Evolutionary conservation across 2,888 invertebrate genomes (phyloP), one percentile per base, ranked within the genome.

Genomic region (Mesorhabditis belari): DNA sequence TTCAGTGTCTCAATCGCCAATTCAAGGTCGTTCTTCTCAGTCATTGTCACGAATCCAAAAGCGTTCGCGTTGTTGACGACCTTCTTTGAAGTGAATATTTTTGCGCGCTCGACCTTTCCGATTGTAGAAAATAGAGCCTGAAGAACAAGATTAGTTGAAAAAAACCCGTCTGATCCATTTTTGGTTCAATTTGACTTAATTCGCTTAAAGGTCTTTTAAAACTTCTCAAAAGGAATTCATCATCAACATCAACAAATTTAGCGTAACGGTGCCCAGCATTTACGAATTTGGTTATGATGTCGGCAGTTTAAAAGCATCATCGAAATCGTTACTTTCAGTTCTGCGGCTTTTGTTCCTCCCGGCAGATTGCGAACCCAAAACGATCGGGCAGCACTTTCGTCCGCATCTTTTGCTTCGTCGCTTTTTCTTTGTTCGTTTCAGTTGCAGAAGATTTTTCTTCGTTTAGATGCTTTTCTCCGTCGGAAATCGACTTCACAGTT

Each of bases 31-130:
- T 88, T 89, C 21, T 88, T 87, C 23, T 90, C 89, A 0, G 89
- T 89, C 92, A 96, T 93, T 0, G 93, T 93, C 3, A 96, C 92
- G 82, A 92, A 93, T 27, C 95, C 96, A 80, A 92, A 95, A 19
- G 64, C 58, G 27, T 63, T 63, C 62, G 68, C 21, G 29, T 68
- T 62, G 17, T 67, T 63, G 9, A 56, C 60, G n/a, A 60, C 59
- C 17, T 90, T 91, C 0, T 93, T 92, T 82, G 93, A 94, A 0
- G 93, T 94, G 3, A 96, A 94, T 26, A 96, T 91, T 85, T 95
- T 95, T 0, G 94, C 94, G 64, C 92, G 92, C 76, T 91, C 75
- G 27, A 84, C 84, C 57, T 70, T 71, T 26, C 74, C 78, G 62
- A 65, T 66, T 49, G 71, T 69, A 24, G 69, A 64, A 44, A 75